These are phyloP conservation scores for Danaus melanippus DNA, from an alignment of 1,140 invertebrate species.

Conservation along the genomic window DNA sequence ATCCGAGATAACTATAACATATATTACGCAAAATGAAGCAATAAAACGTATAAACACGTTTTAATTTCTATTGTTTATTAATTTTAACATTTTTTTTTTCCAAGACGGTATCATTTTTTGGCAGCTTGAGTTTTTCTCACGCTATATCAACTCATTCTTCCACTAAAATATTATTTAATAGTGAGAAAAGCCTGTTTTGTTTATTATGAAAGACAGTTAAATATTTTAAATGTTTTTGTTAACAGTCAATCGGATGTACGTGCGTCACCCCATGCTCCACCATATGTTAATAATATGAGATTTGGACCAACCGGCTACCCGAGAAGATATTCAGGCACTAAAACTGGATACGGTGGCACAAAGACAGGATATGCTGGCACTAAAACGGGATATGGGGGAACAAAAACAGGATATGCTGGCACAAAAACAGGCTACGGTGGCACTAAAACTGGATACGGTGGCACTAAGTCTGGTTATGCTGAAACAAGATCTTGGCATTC, in stretches of 20 bases:
- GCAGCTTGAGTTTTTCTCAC: too few relatives aligned
- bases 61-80: too few relatives aligned
- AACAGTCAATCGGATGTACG: conserved; percentile 56
- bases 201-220: background rate
- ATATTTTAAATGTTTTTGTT: conserved; percentile 13
- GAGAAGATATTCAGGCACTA: conserved; percentile 21
- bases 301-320: conserved; percentile 16
- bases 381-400: conserved; percentile 33
- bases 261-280: conserved; percentile 47
- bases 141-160: too few relatives aligned
- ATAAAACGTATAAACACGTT: too few relatives aligned
- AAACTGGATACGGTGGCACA: conserved; percentile 20
- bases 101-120: too few relatives aligned
- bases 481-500: conserved; percentile 32
- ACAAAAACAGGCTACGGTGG: conserved; percentile 34
- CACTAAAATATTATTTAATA: too few relatives aligned
- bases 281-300: conserved; percentile 36
- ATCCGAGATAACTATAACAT: too few relatives aligned
- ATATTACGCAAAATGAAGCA: too few relatives aligned
- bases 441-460: conserved; percentile 25
- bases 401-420: conserved; percentile 33
- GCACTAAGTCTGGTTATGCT: conserved; percentile 21
- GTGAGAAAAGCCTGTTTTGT: too few relatives aligned
- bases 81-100: too few relatives aligned
- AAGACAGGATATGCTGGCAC: conserved; percentile 32